Base-by-base conservation (phyloP, 1,140 invertebrate genomes). In the Temnothorax longispinosus region DNA sequence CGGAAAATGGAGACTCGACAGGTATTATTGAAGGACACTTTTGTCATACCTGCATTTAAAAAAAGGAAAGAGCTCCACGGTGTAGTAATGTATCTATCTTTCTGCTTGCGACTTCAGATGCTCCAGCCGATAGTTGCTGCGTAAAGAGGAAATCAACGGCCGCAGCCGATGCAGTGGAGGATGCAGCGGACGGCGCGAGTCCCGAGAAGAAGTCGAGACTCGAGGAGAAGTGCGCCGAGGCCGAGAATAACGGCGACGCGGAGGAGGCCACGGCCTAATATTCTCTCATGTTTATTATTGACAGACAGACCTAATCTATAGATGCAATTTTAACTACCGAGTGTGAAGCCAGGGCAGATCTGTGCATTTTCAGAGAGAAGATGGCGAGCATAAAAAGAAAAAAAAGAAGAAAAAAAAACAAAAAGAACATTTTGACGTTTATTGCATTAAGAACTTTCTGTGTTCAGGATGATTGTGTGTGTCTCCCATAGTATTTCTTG, bases 131-230 rank as follows among this genome's bases (percentile, higher is more conserved):
- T 60, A 93, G 89, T 58, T 96, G 95, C 87, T 94, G 95, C 89
- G 96, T 97, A 94, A 97, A 97, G 94, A 97, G 97, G 96, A 97
- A 97, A 96, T 97, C 97, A 50, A 96, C 96, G 35, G 94, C 94
- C 18, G 96, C 95, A 11, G 92, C 71, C 11, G 97, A 96, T 82
- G 96, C 96, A 52, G 96, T 95, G n/a, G 96, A 95, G 60, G 95
- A 94, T 60, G 89, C 93, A 2, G 92, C 94, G 21, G 96, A 97
- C 86, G 97, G 96, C 74, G 96, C 96, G 21, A 96, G 96, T 89
- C 97, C 96, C 21, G 97, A 97, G 90, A 97, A 97, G 94, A 97
- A 97, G 89, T 96, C 96, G 77, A 97, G 97, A 95, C 94, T 97
- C 41, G 96, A 96, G 2, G 97, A 97, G 32, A 96, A 97, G 87